Percentiles rank a stretch among this genome's conserved stretches.
Conservation (phyloP, 2,113 vertebrate genomes). For the Microcebus ravelobensis region DNA sequence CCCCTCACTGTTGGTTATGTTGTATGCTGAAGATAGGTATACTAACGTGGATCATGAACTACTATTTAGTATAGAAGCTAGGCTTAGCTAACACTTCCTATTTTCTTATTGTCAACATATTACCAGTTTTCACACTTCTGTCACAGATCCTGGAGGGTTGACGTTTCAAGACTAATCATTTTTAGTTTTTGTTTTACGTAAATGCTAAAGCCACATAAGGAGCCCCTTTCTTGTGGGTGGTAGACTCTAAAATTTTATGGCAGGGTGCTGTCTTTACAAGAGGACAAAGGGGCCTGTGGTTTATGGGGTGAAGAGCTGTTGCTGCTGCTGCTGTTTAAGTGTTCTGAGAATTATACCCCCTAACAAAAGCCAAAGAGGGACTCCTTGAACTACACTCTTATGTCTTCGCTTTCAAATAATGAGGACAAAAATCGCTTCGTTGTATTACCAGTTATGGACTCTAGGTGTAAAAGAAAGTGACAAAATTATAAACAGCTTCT, state of each 20-base stretch:
- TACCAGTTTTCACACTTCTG: not conserved
- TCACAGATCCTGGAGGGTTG: not conserved
- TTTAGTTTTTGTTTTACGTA: not conserved
- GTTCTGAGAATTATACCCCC: not conserved
- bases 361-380: not conserved
- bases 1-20: not conserved
- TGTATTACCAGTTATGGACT: not conserved
- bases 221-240: not conserved
- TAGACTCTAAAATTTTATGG: not conserved
- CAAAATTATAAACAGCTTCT: slow-evolving; percentile 3
- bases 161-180: not conserved
- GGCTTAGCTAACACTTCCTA: not conserved
- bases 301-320: not conserved
- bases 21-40: not conserved
- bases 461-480: not conserved
- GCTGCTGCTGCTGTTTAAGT: not conserved
- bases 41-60: not conserved
- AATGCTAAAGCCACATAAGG: not conserved
- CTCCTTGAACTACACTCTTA: not conserved
- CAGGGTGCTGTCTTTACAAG: not conserved
- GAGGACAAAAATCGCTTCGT: not conserved
- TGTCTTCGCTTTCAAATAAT: slow-evolving; percentile 16
- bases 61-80: not conserved
- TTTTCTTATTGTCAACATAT: not conserved
- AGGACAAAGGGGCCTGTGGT: not conserved